A percentile compares a stretch with the other conserved stretches of the same genome.
Evolutionary conservation across 2,888 invertebrate species (phyloP).

Genomic region (Thyatira batis): DNA sequence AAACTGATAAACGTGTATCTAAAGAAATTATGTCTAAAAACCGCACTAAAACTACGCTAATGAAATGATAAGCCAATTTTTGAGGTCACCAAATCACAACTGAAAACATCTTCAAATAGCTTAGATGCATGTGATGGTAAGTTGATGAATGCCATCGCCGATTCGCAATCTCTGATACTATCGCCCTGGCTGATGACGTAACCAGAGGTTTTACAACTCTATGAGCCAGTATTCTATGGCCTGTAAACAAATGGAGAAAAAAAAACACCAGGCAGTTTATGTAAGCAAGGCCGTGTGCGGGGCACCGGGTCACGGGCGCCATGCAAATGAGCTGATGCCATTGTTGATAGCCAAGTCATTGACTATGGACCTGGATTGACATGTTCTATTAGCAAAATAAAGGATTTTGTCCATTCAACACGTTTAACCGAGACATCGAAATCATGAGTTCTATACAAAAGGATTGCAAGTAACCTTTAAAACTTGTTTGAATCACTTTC

Average conservation of each 20-base stretch:
- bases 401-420: background rate
- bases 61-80: background rate
- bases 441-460: too few species aligned
- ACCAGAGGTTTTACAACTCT: background rate
- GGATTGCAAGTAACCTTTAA: too few species aligned
- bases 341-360: slow-evolving; percentile 48
- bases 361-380: slow-evolving; percentile 32
- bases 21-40: background rate
- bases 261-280: slow-evolving; percentile 44
- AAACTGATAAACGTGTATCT: background rate
- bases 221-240: background rate
- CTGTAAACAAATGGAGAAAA: slow-evolving; percentile 29
- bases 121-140: background rate
- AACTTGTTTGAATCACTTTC: too few species aligned
- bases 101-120: too few species aligned
- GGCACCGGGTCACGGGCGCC: slow-evolving; percentile 69
- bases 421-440: background rate
- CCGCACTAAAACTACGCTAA: background rate
- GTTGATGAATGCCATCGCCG: background rate
- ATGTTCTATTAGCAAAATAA: background rate
- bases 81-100: background rate
- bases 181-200: background rate
- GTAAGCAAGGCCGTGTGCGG: slow-evolving; percentile 51
- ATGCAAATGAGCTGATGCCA: slow-evolving; percentile 68
- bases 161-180: background rate